A percentile compares a stretch with the other conserved stretches of the same genome.
Conservation (phyloP, 1,140 invertebrate species). For the Drosophila simulans region DNA sequence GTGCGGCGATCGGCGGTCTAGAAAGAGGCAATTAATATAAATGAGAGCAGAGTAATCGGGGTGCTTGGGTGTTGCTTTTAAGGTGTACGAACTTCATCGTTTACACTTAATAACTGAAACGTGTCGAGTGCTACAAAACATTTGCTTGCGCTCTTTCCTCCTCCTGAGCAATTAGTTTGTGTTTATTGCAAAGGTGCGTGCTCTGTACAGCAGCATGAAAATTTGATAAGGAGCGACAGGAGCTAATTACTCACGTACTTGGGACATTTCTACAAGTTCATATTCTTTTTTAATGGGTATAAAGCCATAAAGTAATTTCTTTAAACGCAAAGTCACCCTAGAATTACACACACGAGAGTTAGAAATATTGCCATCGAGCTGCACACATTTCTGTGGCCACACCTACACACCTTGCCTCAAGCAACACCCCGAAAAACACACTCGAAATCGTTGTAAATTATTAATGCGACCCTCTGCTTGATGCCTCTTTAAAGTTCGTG, state of each 20-base stretch:
- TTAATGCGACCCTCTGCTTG: conserved; percentile 30
- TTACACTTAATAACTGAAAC: conserved; percentile 30
- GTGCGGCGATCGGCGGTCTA: conserved; percentile 67
- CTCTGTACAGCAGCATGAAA: conserved; percentile 44
- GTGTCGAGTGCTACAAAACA: conserved; percentile 28
- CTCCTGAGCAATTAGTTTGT: conserved; percentile 7
- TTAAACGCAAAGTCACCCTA: conserved; percentile 78
- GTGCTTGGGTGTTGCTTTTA: conserved; percentile 9
- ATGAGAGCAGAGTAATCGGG: not conserved
- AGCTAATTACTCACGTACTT: conserved; percentile 79
- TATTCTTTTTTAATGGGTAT: conserved; percentile 79
- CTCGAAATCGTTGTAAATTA: conserved; percentile 42
- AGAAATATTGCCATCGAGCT: conserved; percentile 39
- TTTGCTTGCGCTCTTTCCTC: not conserved
- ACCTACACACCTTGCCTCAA: conserved; percentile 6
- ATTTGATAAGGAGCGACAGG: conserved; percentile 22
- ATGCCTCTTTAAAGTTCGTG: not conserved
- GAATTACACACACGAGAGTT: conserved; percentile 68
- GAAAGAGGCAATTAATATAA: conserved; percentile 14
- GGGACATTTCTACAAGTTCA: conserved; percentile 75
- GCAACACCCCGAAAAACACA: conserved; percentile 10
- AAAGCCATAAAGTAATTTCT: conserved; percentile 81
- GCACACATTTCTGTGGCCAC: conserved; percentile 10
- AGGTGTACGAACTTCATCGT: not conserved
- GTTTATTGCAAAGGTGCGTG: conserved; percentile 42